These are phyloP conservation scores for Baronia brevicornis DNA, from an alignment of 2,888 invertebrate species.

Conservation along the genomic window DNA sequence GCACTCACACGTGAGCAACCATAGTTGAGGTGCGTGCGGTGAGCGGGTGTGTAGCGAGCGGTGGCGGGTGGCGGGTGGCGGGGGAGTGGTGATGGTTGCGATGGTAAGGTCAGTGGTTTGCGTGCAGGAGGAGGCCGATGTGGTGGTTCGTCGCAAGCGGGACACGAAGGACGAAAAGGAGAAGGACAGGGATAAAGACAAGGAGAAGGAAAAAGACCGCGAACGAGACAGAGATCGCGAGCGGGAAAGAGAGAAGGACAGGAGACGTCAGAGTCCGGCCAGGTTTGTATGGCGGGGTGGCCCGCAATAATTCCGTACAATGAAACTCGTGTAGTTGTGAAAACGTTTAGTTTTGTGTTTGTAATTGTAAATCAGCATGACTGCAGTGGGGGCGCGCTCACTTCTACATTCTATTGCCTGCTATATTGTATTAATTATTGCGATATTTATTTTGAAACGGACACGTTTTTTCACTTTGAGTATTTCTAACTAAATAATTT, in stretches of 20 bases:
- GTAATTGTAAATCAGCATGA: too few species aligned
- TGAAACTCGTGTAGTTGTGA: too few species aligned
- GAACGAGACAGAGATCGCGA: conserved; percentile 23
- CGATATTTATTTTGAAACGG: too few species aligned
- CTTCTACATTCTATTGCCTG: too few species aligned
- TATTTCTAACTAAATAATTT: too few species aligned
- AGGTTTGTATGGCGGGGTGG: conserved; percentile 56
- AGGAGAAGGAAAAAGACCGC: conserved; percentile 36
- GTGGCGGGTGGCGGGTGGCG: conserved; percentile 3
- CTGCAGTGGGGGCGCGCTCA: too few species aligned
- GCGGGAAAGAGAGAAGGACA: conserved; percentile 34
- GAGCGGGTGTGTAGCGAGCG: neutral
- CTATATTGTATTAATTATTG: too few species aligned
- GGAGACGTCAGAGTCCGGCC: conserved; percentile 31
- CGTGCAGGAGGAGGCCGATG: conserved; percentile 81
- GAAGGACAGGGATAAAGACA: conserved; percentile 31
- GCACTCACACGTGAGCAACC: neutral
- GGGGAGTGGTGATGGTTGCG: too few species aligned
- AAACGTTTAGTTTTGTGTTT: too few species aligned
- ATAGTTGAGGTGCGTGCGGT: neutral
- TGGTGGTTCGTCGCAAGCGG: conserved; percentile 69
- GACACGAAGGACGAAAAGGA: conserved; percentile 43
- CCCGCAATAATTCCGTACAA: too few species aligned
- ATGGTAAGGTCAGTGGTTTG: too few species aligned
- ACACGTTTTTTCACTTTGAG: too few species aligned